Base-by-base conservation (phyloP, 2,888 invertebrate species). In the Oegoconia quadripuncta region DNA sequence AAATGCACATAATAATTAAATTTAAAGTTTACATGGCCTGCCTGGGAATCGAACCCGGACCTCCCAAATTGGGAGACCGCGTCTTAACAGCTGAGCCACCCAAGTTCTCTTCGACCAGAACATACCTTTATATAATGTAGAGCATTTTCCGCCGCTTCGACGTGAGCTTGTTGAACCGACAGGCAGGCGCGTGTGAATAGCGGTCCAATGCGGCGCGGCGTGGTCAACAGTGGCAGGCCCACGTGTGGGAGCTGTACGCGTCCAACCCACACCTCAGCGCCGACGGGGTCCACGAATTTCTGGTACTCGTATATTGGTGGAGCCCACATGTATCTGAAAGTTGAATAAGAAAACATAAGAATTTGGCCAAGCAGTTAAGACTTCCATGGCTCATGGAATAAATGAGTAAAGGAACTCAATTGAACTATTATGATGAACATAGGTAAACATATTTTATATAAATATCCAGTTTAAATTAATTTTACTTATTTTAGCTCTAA, bases 291-390 rank as follows among this genome's bases (percentile, higher is more conserved):
- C 0, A 66, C 9, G 39, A 66, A 72, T 38, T 76, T 80, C 37
- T 76, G 71, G 49, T 70, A 83, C 3, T 63, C 65, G 38, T 84
- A 87, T 1, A 60, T 45, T 3, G 86, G 86, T 3, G 63, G 52
- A 0, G 69, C 56, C 86, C 86, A 87, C 52, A 62, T 65, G 44
- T 83, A 81, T 17, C 86, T 86, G 50, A 14, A 65, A 63, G 13
- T 32, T 18, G 27, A 20, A 1, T 18, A 37, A n/a, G 2, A 35
- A 27, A 5, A 7, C 7, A 4, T 18, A 5, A 4, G 7, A 18
- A 18, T 5, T 18, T 4, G 18, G 5, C 7, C 18, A 18, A 18
- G 18, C 18, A 7, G 5, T 7, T 7, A 7, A 4, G 18, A 5
- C 18, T 18, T 7, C 18, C 18, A 7, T 18, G 5, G 18, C 18